These are phyloP conservation scores for Polietes domitor DNA, from an alignment of 2,888 invertebrate species.

Conservation along the genomic window DNA sequence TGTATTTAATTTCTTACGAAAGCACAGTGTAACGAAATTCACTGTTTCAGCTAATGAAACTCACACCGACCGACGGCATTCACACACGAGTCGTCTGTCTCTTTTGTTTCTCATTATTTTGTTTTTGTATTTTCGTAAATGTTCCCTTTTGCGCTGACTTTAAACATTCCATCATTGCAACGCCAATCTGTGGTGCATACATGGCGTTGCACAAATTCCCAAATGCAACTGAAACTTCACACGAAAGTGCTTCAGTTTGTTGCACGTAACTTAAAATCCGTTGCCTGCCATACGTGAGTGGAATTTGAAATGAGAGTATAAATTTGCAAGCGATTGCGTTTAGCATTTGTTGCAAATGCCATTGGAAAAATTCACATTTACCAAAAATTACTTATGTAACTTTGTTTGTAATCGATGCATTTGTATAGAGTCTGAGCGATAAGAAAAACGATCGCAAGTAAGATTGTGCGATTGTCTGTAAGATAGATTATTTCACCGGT, in stretches of 20 bases:
- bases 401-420: neutral
- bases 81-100: neutral
- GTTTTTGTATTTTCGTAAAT: neutral
- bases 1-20: no score
- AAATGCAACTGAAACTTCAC: constrained; percentile 31
- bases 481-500: no score
- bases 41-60: constrained; percentile 15
- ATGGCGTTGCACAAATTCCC: constrained; percentile 16
- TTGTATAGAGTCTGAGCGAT: neutral
- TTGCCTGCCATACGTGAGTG: constrained; percentile 50
- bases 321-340: neutral
- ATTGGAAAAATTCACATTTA: neutral
- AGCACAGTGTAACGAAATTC: neutral
- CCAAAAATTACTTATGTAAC: neutral
- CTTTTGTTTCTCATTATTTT: no score
- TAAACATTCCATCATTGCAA: constrained; percentile 41
- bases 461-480: neutral
- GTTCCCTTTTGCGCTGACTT: constrained; percentile 12
- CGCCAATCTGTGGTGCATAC: constrained; percentile 12
- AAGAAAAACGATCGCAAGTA: no score
- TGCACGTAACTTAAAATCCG: constrained; percentile 13
- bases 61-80: constrained; percentile 22
- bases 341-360: neutral
- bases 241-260: constrained; percentile 40
- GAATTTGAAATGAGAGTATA: constrained; percentile 47